Conservation (phyloP, 2,113 vertebrate genomes). For the Neofelis nebulosa region DNA sequence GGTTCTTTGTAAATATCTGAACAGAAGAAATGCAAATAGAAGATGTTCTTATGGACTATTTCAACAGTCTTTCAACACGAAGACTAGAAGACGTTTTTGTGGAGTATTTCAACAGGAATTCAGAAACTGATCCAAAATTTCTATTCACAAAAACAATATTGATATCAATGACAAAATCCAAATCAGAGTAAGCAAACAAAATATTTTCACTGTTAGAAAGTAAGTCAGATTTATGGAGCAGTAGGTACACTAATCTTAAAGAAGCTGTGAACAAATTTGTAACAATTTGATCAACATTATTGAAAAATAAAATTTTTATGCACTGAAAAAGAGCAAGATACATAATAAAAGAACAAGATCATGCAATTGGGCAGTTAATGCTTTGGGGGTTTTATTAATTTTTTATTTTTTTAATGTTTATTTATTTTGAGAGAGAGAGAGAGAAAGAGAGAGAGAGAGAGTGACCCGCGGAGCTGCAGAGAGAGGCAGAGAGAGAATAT, state of each 20-base stretch:
- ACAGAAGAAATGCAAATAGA: neutral
- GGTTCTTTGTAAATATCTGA: neutral
- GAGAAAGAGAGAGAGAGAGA: too few relatives aligned
- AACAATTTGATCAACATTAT: neutral
- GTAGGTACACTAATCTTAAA: neutral
- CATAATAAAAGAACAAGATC: neutral
- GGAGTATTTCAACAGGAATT: neutral
- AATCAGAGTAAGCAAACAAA: neutral
- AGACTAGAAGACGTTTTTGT: neutral
- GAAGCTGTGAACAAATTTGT: neutral
- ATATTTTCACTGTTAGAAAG: neutral
- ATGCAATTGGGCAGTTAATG: neutral
- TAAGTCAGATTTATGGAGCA: neutral
- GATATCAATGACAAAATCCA: slow-evolving; percentile 7
- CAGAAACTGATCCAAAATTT: neutral
- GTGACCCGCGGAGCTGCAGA: too few relatives aligned
- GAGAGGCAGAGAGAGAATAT: too few relatives aligned
- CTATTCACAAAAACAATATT: neutral
- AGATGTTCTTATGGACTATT: neutral
- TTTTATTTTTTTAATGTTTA: too few relatives aligned
- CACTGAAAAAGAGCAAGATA: neutral
- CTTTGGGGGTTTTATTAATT: neutral
- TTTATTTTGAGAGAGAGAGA: too few relatives aligned
- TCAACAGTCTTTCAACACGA: too few relatives aligned
- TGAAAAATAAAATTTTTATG: neutral